A percentile compares a stretch with the other conserved stretches of the same genome.
Evolutionary conservation across 2,888 invertebrate species (phyloP).

Genomic region (Anticlea derivata): DNA sequence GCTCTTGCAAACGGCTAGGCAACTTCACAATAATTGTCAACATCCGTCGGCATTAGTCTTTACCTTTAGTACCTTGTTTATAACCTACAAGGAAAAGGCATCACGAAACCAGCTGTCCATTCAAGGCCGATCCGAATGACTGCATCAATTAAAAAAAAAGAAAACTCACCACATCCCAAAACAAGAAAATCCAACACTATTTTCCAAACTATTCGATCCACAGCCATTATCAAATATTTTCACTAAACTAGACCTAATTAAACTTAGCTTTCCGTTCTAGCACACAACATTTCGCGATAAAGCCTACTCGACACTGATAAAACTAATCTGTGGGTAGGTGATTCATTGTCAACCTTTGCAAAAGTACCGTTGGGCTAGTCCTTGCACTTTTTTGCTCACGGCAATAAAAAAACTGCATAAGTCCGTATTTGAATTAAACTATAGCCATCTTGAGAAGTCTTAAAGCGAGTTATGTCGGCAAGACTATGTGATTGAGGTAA

Average conservation of each 20-base stretch:
- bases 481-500: neutral
- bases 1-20: no score
- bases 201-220: slow-evolving; percentile 63
- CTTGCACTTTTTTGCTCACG: slow-evolving; percentile 14
- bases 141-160: neutral
- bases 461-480: neutral
- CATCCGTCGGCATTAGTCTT: no score
- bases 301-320: slow-evolving; percentile 44
- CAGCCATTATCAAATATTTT: slow-evolving; percentile 46
- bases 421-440: neutral
- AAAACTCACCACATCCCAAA: slow-evolving; percentile 61
- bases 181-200: slow-evolving; percentile 63
- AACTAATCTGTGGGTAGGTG: slow-evolving; percentile 31
- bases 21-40: no score
- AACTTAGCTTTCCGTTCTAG: slow-evolving; percentile 5
- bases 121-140: slow-evolving; percentile 7
- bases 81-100: slow-evolving; percentile 6
- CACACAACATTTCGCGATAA: slow-evolving; percentile 38
- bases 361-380: slow-evolving; percentile 15
- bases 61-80: no score
- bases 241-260: neutral
- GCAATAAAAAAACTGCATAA: neutral
- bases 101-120: slow-evolving; percentile 7
- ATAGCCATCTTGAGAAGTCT: no score
- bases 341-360: slow-evolving; percentile 14